These are phyloP conservation scores for Rotaria sp. DNA, from an alignment of 2,888 invertebrate genomes.

Conservation along the genomic window DNA sequence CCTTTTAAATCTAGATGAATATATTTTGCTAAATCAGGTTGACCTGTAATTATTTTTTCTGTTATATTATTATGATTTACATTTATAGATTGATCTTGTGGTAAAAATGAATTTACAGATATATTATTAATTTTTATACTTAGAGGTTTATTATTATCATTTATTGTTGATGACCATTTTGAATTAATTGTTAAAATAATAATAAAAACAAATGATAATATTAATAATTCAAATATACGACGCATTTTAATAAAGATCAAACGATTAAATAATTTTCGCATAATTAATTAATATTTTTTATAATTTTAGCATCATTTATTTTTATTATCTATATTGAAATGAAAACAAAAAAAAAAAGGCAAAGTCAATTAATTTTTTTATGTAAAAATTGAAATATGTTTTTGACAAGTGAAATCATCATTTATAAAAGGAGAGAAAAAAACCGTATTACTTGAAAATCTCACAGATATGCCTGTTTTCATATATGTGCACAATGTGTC, in stretches of 20 bases:
- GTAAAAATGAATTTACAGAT: background rate
- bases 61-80: background rate
- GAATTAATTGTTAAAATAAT: background rate
- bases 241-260: background rate
- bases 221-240: background rate
- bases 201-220: background rate
- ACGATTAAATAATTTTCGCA: background rate
- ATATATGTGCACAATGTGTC: no score
- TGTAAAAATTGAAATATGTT: no score
- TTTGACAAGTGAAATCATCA: no score
- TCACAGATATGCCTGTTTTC: no score
- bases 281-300: background rate
- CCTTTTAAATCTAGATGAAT: conserved; percentile 78
- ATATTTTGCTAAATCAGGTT: background rate
- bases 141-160: background rate
- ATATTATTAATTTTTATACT: background rate
- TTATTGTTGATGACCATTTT: background rate
- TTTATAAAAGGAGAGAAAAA: no score
- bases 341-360: background rate
- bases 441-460: no score
- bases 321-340: background rate
- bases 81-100: background rate
- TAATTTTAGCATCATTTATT: background rate
- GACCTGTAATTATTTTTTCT: background rate
- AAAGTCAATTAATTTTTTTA: no score